Base-by-base conservation (phyloP, 2,797 vertebrate species). In the Sciaenops ocellatus region DNA sequence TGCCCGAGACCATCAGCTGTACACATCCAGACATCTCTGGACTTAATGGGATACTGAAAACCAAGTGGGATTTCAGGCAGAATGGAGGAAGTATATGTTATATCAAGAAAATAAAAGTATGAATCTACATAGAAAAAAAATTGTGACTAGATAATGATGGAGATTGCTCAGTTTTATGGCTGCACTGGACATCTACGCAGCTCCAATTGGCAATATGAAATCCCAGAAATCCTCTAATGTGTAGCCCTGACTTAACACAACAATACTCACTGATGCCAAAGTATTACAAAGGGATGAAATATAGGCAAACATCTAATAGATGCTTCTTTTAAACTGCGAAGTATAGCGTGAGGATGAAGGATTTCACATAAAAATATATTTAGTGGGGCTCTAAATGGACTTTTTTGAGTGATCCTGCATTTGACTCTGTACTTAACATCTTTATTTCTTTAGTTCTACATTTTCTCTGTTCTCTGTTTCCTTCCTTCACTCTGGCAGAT, bases 1-100 rank as follows among this genome's bases (percentile, higher is more conserved):
- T 47, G 44, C 69, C 76, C 24, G 41, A 46, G 4, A 82, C 68
- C 72, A 66, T 80, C 61, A 84, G 78, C 54, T 80, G 73, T 17
- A 60, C 38, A 0, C 41, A 69, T 78, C 64, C 78, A 76, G 71
- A 81, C 71, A 42, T 71, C 61, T 65, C 56, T 78, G 48, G 78
- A 75, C 62, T 77, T 73, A 30, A 55, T 61, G 22, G 69, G n/a
- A 66, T 24, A 52, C 48, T 56, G 60, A 60, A 69, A 80, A 69
- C 22, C 42, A 50, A 69, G 56, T 30, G 70, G 81, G 65, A 73
- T 82, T 81, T 73, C 61, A 71, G 65, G 52, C 44, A 78, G 38
- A 81, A 34, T 24, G 3, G 10, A 52, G 47, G 60, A 56, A 72
- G 17, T 69, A 9, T 71, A 38, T 60, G 26, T 63, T 69, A 10